Conservation (phyloP, 2,113 vertebrate species). For the Eudyptes chrysolophus region DNA sequence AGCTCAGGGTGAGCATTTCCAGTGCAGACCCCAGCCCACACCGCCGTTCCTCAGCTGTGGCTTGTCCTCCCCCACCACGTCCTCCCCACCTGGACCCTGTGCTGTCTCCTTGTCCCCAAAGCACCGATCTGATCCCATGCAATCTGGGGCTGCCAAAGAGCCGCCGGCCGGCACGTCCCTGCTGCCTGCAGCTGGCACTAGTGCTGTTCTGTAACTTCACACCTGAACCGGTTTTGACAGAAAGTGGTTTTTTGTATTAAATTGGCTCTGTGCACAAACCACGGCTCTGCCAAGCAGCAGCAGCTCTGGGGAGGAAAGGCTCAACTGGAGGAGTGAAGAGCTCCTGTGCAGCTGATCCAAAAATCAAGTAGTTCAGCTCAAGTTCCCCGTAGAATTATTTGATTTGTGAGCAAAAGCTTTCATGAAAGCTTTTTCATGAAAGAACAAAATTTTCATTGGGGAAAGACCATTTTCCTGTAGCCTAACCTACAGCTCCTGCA, state of each 20-base stretch:
- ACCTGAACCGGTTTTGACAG: not conserved
- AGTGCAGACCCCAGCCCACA: not conserved
- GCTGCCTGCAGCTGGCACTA: not conserved
- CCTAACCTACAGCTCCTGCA: not conserved
- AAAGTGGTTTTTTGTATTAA: not conserved
- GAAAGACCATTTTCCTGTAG: not conserved
- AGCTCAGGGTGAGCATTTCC: not conserved
- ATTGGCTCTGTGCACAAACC: not conserved
- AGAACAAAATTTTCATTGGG: not conserved
- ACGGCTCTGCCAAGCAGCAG: not conserved
- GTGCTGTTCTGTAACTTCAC: not conserved
- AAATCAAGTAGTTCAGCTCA: not conserved
- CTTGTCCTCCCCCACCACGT: not conserved
- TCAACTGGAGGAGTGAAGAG: not conserved
- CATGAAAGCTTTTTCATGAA: not conserved
- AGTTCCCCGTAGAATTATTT: not conserved
- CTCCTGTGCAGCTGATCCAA: not conserved
- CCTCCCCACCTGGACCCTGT: not conserved
- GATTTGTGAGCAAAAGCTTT: not conserved
- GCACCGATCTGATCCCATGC: not conserved
- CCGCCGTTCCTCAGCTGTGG: not conserved
- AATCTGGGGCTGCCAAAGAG: not conserved
- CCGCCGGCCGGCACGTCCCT: fast-evolving
- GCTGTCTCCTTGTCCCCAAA: not conserved
- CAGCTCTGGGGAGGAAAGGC: not conserved